A percentile compares a stretch with the other conserved stretches of the same genome.
Conservation (phyloP, 2,113 vertebrate genomes). For the Ibidorhyncha struthersii region DNA sequence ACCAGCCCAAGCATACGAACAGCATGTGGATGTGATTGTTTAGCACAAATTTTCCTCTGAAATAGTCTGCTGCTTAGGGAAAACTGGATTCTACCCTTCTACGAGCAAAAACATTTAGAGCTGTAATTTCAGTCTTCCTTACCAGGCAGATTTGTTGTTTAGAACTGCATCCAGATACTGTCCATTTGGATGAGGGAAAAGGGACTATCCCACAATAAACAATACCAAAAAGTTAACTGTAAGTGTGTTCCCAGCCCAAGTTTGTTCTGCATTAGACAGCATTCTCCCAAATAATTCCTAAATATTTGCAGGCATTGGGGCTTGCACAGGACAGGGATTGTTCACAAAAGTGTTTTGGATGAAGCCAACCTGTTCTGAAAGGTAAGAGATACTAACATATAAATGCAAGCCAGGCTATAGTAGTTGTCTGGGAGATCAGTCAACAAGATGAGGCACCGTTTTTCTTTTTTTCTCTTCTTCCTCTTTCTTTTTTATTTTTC, state of each 20-base stretch:
- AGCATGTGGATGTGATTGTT: background rate
- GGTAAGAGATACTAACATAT: background rate
- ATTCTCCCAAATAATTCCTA: background rate
- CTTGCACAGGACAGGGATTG: background rate
- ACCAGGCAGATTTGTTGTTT: background rate
- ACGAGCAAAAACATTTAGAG: background rate
- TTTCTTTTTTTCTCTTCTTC: accelerated
- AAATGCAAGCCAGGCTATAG: background rate
- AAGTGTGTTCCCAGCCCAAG: background rate
- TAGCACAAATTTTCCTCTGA: background rate
- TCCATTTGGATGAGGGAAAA: background rate
- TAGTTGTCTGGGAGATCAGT: background rate
- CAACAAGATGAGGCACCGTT: background rate
- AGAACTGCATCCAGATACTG: background rate
- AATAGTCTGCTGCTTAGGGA: background rate
- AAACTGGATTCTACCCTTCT: background rate
- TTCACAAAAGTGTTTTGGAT: background rate
- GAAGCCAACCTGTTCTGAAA: background rate
- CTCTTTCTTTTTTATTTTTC: background rate
- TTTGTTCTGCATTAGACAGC: background rate
- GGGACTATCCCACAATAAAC: background rate
- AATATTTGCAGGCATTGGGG: background rate
- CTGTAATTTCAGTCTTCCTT: background rate
- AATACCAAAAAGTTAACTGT: background rate
- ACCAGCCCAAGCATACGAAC: background rate